Base-by-base conservation (phyloP, 2,797 vertebrate species). In the Lindbergichthys nudifrons region DNA sequence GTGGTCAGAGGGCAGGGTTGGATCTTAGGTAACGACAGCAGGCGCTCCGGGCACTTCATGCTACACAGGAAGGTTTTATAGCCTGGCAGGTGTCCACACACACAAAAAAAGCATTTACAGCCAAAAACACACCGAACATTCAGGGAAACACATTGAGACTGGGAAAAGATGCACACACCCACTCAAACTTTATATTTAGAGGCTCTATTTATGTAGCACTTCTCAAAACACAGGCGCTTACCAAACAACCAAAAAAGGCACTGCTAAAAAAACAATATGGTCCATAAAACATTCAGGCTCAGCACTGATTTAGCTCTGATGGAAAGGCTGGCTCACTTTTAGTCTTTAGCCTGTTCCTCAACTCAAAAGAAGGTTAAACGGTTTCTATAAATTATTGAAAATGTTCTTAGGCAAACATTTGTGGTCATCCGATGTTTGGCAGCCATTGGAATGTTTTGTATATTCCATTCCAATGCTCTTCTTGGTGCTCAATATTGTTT, bases 121-220 rank as follows among this genome's bases (percentile, higher is more conserved):
- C 72, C 70, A 18, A 71, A 80, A 72, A 87, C 42, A 47, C 74
- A 65, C 66, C 48, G 61, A 50, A 66, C 74, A 47, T 57, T 19
- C 60, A 73, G 56, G 78, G 61, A 79, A 79, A 83, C 77, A 73
- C 81, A 67, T 19, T 30, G 57, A 46, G 71, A 78, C 56, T 43
- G 75, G 67, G 64, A 75, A 36, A 75, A 75, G 72, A 89, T 69
- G 70, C 77, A 68, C 81, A 73, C 83, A 48, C 87, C 81, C 85
- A 88, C 87, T 71, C 85, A 70, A 61, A 79, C 77, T 83, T 82
- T 89, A 85, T 77, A 89, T 90, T 88, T 90, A 87, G 86, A 86
- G 80, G 50, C 54, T 70, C 87, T 89, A 84, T 88, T 87, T 85
- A 84, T 83, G 72, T 42, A 77, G 68, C 75, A 79, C 77, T 77